phyloP scores from a whole-genome alignment of 2,113 vertebrate species.

The Pholis gunnellus region DNA sequence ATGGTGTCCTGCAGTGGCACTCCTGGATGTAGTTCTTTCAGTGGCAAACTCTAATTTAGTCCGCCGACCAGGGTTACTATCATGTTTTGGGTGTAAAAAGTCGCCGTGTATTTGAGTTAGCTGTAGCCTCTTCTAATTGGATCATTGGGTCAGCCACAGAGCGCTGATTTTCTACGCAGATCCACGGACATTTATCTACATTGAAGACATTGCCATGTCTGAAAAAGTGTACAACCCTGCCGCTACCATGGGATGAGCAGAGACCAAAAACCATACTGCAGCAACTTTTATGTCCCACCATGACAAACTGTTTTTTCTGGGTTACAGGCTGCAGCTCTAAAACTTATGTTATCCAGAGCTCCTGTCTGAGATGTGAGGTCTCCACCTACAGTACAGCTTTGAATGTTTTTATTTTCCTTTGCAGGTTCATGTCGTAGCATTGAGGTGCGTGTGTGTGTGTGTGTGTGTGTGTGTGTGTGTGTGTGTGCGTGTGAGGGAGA shows the following conservation, averaged over 20 bases:
- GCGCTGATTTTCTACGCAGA: not conserved
- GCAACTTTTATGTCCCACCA: not conserved
- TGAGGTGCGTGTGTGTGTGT: slow-evolving; percentile 15
- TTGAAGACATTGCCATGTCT: not conserved
- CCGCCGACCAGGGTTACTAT: not conserved
- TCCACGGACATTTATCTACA: not conserved
- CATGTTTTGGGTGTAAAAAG: slow-evolving; percentile 4
- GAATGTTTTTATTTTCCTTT: slow-evolving; percentile 36
- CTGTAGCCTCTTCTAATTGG: not conserved
- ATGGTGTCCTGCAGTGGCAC: not conserved
- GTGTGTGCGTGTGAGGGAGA: slow-evolving; percentile 34
- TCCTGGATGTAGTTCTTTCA: not conserved
- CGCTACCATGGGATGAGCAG: not conserved
- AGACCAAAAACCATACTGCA: not conserved
- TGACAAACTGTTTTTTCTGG: not conserved
- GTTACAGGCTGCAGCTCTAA: slow-evolving; percentile 4
- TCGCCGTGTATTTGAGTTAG: not conserved
- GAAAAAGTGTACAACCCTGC: not conserved
- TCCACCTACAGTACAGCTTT: not conserved
- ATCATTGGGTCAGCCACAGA: slow-evolving; percentile 1
- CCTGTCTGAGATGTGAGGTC: slow-evolving; percentile 9
- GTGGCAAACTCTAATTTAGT: not conserved
- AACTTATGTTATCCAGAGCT: slow-evolving; percentile 14
- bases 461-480: slow-evolving; percentile 17
- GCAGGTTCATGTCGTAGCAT: slow-evolving; percentile 34